phyloP scores from a whole-genome alignment of 2,113 vertebrate species.

The Lepus americanus region DNA sequence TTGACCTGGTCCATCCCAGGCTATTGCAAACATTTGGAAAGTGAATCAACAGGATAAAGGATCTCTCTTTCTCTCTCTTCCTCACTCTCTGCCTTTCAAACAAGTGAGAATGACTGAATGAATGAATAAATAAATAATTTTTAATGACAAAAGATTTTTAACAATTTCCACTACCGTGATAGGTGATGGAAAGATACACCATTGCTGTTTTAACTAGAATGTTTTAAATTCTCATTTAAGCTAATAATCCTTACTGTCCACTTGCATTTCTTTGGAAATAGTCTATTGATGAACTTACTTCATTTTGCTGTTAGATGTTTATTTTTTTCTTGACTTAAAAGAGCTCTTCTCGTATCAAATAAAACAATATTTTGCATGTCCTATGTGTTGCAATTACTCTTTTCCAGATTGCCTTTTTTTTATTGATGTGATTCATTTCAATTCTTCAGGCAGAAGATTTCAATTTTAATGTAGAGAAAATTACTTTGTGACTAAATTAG shows the following conservation, averaged over 20 bases:
- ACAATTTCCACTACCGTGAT: not conserved
- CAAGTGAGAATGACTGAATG: too few relatives aligned
- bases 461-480: not conserved
- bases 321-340: slow-evolving; percentile 3
- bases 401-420: not conserved
- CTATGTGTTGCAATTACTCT: not conserved
- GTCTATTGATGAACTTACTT: not conserved
- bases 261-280: slow-evolving; percentile 25
- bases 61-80: too few relatives aligned
- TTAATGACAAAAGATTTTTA: not conserved
- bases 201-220: slow-evolving; percentile 5
- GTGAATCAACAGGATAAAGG: too few relatives aligned
- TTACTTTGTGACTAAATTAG: not conserved
- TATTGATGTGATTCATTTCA: not conserved
- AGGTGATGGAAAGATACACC: not conserved
- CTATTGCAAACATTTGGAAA: too few relatives aligned
- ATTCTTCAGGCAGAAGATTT: not conserved
- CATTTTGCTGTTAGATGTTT: not conserved
- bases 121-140: too few relatives aligned
- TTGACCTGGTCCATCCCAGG: too few relatives aligned
- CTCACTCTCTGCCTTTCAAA: too few relatives aligned
- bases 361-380: not conserved
- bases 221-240: not conserved
- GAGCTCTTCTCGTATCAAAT: slow-evolving; percentile 28
- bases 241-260: not conserved